Evolutionary conservation across 2,888 invertebrate genomes (phyloP).

Genomic region (Bombylius discolor): DNA sequence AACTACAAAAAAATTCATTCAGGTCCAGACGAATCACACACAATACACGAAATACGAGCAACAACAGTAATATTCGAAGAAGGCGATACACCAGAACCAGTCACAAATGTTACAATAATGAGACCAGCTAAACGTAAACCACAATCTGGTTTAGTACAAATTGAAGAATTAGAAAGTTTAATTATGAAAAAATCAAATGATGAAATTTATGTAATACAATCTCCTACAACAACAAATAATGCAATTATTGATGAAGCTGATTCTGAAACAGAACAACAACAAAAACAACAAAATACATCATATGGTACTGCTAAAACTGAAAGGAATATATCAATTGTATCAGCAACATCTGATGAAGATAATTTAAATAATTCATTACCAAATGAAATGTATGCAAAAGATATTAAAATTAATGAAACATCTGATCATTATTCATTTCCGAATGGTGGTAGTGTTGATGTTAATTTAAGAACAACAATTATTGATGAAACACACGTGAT

Average conservation of each 20-base stretch:
- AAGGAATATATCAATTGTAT: slow-evolving; percentile 51
- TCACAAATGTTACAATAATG: slow-evolving; percentile 1
- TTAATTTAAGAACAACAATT: slow-evolving; percentile 24
- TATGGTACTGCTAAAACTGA: not conserved
- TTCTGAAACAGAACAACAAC: slow-evolving; percentile 29
- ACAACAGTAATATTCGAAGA: slow-evolving; percentile 47
- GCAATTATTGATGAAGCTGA: slow-evolving; percentile 43
- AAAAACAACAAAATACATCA: slow-evolving; percentile 31
- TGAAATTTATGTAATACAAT: slow-evolving; percentile 3
- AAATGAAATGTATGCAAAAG: not conserved
- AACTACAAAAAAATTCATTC: not conserved
- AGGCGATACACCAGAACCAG: slow-evolving; percentile 18
- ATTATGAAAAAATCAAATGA: slow-evolving; percentile 13
- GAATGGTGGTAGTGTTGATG: slow-evolving; percentile 27
- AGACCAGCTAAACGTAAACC: slow-evolving; percentile 26
- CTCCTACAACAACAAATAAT: slow-evolving; percentile 32
- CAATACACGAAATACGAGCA: slow-evolving; percentile 51
- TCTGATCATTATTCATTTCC: not conserved
- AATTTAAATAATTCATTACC: not conserved
- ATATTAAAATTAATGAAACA: not conserved
- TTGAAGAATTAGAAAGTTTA: slow-evolving; percentile 42
- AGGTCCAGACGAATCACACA: slow-evolving; percentile 55
- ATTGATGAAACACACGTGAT: slow-evolving; percentile 18
- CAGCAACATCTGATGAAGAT: slow-evolving; percentile 49
- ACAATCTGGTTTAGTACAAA: slow-evolving; percentile 42